Conservation (phyloP, 2,113 vertebrate species). For the Actenoides lindsayi region DNA sequence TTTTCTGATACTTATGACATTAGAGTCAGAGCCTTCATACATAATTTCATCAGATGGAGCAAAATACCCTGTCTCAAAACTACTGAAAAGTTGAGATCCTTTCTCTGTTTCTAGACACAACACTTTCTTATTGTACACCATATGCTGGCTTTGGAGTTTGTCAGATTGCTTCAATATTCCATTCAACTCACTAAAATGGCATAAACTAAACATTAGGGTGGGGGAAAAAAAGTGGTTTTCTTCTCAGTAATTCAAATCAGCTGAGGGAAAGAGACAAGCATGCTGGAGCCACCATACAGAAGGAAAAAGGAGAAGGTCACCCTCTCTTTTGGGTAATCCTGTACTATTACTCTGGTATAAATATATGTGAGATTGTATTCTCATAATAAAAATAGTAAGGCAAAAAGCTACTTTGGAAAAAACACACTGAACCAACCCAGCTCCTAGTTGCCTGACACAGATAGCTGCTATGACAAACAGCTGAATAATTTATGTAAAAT, state of each 20-base stretch:
- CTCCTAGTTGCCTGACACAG: neutral
- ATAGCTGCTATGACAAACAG: neutral
- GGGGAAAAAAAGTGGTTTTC: fast-evolving
- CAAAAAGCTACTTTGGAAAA: neutral
- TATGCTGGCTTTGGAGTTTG: neutral
- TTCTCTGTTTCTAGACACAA: neutral
- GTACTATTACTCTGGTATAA: neutral
- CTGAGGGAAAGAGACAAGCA: neutral
- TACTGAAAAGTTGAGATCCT: neutral
- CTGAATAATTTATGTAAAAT: neutral
- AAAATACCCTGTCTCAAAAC: neutral
- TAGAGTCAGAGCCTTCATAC: neutral
- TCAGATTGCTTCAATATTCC: neutral
- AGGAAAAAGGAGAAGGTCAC: neutral
- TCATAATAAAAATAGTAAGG: neutral
- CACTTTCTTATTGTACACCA: neutral
- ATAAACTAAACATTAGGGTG: fast-evolving
- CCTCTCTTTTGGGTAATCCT: neutral
- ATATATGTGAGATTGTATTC: neutral
- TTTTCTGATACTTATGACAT: neutral
- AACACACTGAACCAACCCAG: neutral
- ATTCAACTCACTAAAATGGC: neutral
- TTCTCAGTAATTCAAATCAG: neutral
- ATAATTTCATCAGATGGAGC: neutral
- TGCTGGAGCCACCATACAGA: neutral